Percentiles rank a stretch among this genome's conserved stretches.
Conservation (phyloP, 2,797 vertebrate genomes). For the Triplophysa bombifrons region DNA sequence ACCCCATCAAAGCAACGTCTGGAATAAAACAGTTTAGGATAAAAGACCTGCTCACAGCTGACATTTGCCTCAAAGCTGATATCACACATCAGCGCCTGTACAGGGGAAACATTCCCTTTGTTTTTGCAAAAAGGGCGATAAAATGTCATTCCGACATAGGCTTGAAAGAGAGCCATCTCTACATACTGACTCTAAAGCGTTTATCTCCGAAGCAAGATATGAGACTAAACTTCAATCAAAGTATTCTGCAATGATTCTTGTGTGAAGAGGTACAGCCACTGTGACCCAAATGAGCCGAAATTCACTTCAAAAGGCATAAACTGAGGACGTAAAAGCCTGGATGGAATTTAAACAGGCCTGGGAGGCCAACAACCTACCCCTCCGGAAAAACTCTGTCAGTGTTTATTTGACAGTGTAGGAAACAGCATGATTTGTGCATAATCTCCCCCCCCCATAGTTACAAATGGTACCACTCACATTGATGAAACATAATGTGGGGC, state of each 20-base stretch:
- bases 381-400: slow-evolving; percentile 43
- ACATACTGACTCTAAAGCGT: slow-evolving; percentile 30
- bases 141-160: slow-evolving; percentile 44
- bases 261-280: not conserved
- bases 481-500: not conserved
- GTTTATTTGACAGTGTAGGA: slow-evolving; percentile 47
- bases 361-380: slow-evolving; percentile 20
- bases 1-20: slow-evolving; percentile 35
- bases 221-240: slow-evolving; percentile 27
- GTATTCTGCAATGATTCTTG: slow-evolving; percentile 26
- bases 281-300: slow-evolving; percentile 32
- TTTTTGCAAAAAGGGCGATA: slow-evolving; percentile 38
- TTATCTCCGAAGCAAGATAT: slow-evolving; percentile 29
- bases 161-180: slow-evolving; percentile 32
- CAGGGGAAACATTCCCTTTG: slow-evolving; percentile 37
- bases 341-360: slow-evolving; percentile 31
- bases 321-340: slow-evolving; percentile 8
- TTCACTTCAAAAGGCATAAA: slow-evolving; percentile 21
- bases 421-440: too few relatives aligned
- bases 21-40: slow-evolving; percentile 36
- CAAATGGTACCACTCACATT: slow-evolving; percentile 46
- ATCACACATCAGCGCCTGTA: slow-evolving; percentile 21
- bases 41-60: slow-evolving; percentile 43
- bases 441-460: slow-evolving; percentile 25
- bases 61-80: slow-evolving; percentile 44